phyloP scores from a whole-genome alignment of 2,888 invertebrate genomes.

The Xanthostigma xanthostigma region DNA sequence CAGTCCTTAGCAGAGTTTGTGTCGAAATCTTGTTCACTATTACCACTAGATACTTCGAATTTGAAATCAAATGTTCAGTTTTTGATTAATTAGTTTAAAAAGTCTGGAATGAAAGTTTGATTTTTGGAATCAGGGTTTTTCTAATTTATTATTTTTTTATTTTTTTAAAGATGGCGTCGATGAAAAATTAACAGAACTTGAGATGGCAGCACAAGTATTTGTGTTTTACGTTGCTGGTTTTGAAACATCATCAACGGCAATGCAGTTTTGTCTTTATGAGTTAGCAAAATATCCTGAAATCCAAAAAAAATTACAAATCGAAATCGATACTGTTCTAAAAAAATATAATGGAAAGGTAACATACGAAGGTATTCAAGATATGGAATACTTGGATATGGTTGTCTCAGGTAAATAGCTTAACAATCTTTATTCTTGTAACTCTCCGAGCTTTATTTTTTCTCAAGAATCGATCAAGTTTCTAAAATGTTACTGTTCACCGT shows the following conservation, averaged over 20 bases:
- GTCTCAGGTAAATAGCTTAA: slow-evolving; percentile 22
- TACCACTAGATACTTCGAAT: too few species aligned
- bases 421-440: neutral
- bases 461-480: too few species aligned
- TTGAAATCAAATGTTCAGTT: too few species aligned
- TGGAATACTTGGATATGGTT: slow-evolving; percentile 31
- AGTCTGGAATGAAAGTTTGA: too few species aligned
- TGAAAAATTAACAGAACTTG: slow-evolving; percentile 8
- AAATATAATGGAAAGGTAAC: slow-evolving; percentile 22
- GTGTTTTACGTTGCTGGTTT: slow-evolving; percentile 33
- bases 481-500: too few species aligned
- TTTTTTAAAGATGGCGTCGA: neutral
- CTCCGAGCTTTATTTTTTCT: too few species aligned
- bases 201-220: slow-evolving; percentile 31
- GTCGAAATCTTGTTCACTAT: too few species aligned
- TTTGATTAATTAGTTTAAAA: too few species aligned
- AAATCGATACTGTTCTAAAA: slow-evolving; percentile 24
- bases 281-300: slow-evolving; percentile 27
- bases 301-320: slow-evolving; percentile 27
- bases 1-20: too few species aligned
- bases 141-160: neutral
- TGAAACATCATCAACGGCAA: slow-evolving; percentile 33
- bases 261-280: slow-evolving; percentile 30
- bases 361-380: slow-evolving; percentile 28
- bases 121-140: neutral